Base-by-base conservation (phyloP, 2,888 invertebrate genomes). In the Branchellion lobata region DNA sequence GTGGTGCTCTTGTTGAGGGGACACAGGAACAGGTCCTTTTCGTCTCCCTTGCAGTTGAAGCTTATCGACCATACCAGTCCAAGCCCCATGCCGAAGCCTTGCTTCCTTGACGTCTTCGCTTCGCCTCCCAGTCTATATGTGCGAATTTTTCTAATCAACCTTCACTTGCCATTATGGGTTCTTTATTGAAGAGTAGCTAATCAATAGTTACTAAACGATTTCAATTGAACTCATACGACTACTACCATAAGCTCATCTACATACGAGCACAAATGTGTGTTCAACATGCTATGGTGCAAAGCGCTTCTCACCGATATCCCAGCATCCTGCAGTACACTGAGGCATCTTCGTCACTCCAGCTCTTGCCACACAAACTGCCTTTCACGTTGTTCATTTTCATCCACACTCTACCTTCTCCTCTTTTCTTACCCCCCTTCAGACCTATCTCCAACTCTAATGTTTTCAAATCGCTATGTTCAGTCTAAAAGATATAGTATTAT, bases 361-460 rank as follows among this genome's bases (percentile, higher is more conserved):
- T 91, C 84, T 93, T 93, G 84, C 93, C 92, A 86, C 93, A 94
- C 21, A 94, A 89, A 0, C 92, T 92, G 18, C 93, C 93, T 92
- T 92, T 92, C 27, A 91, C 89, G 1, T 91, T 91, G 82, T 90
- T 90, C 82, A 91, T 90, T 81, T 90, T 90, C 0, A 93, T 89
- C 86, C 93, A 93, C 0, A 93, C 88, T 68, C 93, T 89, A 0
- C 93, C 93, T 85, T 92, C 90, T 40, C 87, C 86, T 0, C 86
- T 82, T 34, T 85, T 87, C 1, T 89, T 88, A 1, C 92, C 92
- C 78, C 90, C 91, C 11, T 87, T 90, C 65, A 93, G 85, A 34
- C 92, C 90, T 69, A 92, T 87, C 84, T 91, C 89, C 11, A 91
- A 88, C 1, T 68, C 79, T 79, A 57, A n/a, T 24, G 5, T 40